A percentile compares a stretch with the other conserved stretches of the same genome.
phyloP scores from a whole-genome alignment of 2,888 invertebrate species.

The Venusia cambrica region DNA sequence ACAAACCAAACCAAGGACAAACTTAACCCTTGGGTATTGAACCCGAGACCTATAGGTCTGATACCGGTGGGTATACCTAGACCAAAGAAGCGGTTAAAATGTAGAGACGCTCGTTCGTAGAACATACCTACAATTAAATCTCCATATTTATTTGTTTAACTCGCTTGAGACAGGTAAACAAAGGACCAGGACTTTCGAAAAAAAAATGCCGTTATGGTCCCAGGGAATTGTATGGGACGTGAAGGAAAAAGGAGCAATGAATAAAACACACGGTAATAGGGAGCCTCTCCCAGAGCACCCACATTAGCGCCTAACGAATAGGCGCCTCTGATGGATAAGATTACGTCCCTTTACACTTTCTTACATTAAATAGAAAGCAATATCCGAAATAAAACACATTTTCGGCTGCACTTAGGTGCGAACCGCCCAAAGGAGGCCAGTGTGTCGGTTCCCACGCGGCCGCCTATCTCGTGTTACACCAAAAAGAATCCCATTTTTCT shows the following conservation, averaged over 20 bases:
- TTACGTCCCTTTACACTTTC: conserved; percentile 42
- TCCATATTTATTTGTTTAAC: no score
- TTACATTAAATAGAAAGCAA: conserved; percentile 65
- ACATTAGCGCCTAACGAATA: conserved; percentile 70
- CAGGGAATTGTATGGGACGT: conserved; percentile 52
- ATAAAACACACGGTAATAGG: conserved; percentile 71
- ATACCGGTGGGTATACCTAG: no score
- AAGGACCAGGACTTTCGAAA: conserved; percentile 60
- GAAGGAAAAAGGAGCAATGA: conserved; percentile 63
- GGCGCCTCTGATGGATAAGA: conserved; percentile 68
- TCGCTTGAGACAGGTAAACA: conserved; percentile 47
- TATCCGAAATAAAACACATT: conserved; percentile 72
- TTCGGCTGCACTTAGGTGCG: conserved; percentile 72
- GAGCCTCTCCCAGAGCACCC: conserved; percentile 56
- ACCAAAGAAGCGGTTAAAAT: no score
- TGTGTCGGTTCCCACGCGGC: conserved; percentile 72
- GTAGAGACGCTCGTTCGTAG: no score
- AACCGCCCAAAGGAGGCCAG: conserved; percentile 51
- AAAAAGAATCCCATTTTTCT: conserved; percentile 74
- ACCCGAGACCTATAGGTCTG: no score
- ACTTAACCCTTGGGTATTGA: no score
- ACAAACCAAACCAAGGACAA: no score
- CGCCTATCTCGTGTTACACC: conserved; percentile 69
- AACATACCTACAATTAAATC: no score
- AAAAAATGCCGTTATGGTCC: conserved; percentile 58